Evolutionary conservation across 2,888 invertebrate species (phyloP).

Genomic region (Blastobasis lacticolella): DNA sequence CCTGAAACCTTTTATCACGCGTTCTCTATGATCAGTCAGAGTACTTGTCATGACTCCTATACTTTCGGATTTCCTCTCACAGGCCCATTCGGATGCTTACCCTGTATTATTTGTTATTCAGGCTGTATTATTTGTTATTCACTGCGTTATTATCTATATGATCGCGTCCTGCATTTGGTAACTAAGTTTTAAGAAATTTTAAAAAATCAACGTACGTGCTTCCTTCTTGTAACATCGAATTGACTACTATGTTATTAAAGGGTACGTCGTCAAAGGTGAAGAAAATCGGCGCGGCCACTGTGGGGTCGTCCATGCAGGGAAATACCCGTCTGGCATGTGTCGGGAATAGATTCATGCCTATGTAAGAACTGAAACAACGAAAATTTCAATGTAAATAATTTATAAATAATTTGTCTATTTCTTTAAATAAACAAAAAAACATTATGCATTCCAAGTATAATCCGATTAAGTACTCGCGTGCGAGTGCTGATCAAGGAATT

Average conservation of each 20-base stretch:
- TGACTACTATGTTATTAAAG: conserved; percentile 35
- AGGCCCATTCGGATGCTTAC: too few relatives aligned
- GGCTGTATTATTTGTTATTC: too few relatives aligned
- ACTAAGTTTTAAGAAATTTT: background rate
- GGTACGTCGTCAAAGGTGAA: conserved; percentile 48
- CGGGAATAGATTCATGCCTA: conserved; percentile 76
- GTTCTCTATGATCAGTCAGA: too few relatives aligned
- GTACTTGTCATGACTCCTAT: too few relatives aligned
- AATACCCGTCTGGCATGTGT: conserved; percentile 78
- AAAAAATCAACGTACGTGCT: conserved; percentile 33
- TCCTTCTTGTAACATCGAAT: conserved; percentile 35
- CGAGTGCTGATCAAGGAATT: too few relatives aligned
- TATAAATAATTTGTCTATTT: background rate
- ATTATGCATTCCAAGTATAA: background rate
- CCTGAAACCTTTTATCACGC: too few relatives aligned
- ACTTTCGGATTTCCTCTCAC: too few relatives aligned
- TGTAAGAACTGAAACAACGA: conserved; percentile 50
- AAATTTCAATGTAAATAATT: background rate
- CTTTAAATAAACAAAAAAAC: background rate
- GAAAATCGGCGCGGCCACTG: conserved; percentile 41
- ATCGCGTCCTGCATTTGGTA: too few relatives aligned
- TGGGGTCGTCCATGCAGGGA: conserved; percentile 81
- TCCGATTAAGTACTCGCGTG: too few relatives aligned
- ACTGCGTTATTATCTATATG: too few relatives aligned
- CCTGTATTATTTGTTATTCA: too few relatives aligned